Evolutionary conservation across 2,797 vertebrate species (phyloP).

Genomic region (Leptodactylus fallax): DNA sequence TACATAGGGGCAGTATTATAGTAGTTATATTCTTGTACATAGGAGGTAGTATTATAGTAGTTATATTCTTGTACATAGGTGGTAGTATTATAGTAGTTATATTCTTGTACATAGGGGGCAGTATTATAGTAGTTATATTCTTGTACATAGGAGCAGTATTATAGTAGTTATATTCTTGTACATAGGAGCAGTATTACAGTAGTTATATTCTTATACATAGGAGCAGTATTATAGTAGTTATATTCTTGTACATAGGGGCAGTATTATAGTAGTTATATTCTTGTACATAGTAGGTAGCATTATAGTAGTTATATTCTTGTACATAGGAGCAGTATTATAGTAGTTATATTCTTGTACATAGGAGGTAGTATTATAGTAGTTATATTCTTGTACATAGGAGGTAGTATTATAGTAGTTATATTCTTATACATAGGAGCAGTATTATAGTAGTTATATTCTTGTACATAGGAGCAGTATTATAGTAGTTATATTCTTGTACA

Average conservation of each 20-base stretch:
- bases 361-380: too few relatives aligned
- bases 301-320: neutral
- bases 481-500: too few relatives aligned
- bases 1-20: neutral
- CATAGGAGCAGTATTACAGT: neutral
- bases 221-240: neutral
- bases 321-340: neutral
- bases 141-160: neutral
- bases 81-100: neutral
- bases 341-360: neutral
- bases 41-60: neutral
- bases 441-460: too few relatives aligned
- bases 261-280: slow-evolving; percentile 1
- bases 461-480: too few relatives aligned
- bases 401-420: too few relatives aligned
- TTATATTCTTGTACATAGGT: neutral
- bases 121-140: slow-evolving; percentile 6
- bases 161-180: neutral
- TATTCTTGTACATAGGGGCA: neutral
- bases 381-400: too few relatives aligned
- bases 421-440: too few relatives aligned
- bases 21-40: neutral
- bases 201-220: neutral
- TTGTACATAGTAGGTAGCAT: too few relatives aligned
- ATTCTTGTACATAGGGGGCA: neutral